A percentile compares a stretch with the other conserved stretches of the same genome.
These are phyloP conservation scores for Porites rus DNA, from an alignment of 92 coral and sea anemone species.

Conservation along the genomic window DNA sequence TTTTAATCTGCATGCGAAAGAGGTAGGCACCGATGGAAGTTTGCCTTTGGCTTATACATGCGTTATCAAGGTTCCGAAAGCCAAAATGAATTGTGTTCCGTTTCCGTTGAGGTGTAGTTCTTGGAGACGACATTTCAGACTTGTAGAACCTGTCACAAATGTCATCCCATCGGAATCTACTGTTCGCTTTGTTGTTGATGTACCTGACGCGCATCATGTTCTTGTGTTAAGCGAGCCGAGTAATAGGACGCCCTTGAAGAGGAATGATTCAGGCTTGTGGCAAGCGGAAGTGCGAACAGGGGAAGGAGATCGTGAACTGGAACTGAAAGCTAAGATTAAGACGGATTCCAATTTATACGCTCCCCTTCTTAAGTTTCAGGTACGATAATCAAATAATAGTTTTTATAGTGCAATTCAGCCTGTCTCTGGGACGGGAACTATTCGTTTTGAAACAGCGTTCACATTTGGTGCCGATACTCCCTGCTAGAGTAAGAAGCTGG, in stretches of 20 bases:
- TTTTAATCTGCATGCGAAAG: conserved; percentile 10
- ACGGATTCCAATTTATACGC: neutral
- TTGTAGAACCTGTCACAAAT: neutral
- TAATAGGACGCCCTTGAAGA: neutral
- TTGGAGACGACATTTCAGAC: neutral
- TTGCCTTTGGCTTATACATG: conserved; percentile 5
- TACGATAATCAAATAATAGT: neutral
- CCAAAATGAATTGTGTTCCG: neutral
- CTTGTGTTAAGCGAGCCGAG: neutral
- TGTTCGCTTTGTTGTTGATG: neutral
- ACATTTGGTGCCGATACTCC: no score
- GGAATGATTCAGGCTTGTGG: neutral
- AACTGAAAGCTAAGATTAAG: conserved; percentile 1
- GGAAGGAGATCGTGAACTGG: conserved; percentile 10
- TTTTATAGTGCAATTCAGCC: neutral
- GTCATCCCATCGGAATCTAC: conserved; percentile 3
- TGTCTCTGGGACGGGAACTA: no score
- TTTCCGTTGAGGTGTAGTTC: neutral
- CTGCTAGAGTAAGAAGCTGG: no score
- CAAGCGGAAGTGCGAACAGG: neutral
- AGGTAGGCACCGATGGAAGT: neutral
- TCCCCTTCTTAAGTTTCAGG: conserved; percentile 21
- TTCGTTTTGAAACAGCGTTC: no score
- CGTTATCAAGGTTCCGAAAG: neutral
- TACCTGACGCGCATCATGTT: conserved; percentile 6